Evolutionary conservation across 1,140 invertebrate genomes (phyloP).

Genomic region (Belonocnema kinseyi): DNA sequence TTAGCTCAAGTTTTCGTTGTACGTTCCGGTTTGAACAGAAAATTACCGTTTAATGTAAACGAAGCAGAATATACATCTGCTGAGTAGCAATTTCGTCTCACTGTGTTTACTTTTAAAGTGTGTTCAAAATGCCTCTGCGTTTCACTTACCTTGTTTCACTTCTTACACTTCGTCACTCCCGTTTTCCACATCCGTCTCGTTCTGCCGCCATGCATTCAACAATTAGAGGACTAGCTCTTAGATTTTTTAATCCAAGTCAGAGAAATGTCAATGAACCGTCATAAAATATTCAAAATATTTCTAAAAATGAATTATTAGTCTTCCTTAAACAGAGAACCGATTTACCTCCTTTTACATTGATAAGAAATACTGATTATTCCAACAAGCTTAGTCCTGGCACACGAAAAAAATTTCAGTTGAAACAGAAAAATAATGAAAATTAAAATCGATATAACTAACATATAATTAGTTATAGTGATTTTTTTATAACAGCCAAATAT

Average conservation of each 20-base stretch:
- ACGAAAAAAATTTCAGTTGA: too few species aligned
- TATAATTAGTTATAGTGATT: too few species aligned
- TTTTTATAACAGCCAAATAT: too few species aligned
- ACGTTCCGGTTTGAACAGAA: background rate
- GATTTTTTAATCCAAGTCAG: background rate
- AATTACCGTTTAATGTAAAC: slow-evolving; percentile 6
- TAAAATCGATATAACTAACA: too few species aligned
- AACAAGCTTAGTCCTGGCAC: too few species aligned
- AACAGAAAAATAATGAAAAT: too few species aligned
- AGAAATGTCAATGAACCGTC: background rate
- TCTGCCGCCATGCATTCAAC: background rate
- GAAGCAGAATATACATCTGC: background rate
- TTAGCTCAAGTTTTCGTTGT: slow-evolving; percentile 14
- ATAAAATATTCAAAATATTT: background rate
- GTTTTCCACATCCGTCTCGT: slow-evolving; percentile 18
- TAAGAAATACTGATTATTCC: too few species aligned
- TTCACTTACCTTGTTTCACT: slow-evolving; percentile 46
- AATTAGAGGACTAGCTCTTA: background rate
- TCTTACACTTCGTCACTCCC: slow-evolving; percentile 28
- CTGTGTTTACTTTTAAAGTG: slow-evolving; percentile 26
- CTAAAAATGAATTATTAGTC: background rate
- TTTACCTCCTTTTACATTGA: background rate
- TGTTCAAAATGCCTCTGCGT: slow-evolving; percentile 38
- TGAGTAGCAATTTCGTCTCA: slow-evolving; percentile 22
- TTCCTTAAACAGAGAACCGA: background rate